phyloP scores from a whole-genome alignment of 2,888 invertebrate genomes.

The Aproaerema taeniolella region DNA sequence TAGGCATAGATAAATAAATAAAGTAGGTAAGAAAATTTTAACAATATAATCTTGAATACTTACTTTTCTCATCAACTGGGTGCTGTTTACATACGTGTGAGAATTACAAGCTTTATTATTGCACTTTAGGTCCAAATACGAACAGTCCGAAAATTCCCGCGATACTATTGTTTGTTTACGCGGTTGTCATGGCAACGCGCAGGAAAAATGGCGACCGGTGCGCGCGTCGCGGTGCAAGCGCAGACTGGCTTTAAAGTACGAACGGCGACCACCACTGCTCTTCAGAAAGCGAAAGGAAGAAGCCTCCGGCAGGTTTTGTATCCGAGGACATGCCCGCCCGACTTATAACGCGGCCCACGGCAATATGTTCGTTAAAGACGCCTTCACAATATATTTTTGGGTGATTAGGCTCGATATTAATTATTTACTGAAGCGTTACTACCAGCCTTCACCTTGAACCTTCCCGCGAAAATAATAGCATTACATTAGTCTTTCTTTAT shows the following conservation, averaged over 20 bases:
- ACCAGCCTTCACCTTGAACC: constrained; percentile 27
- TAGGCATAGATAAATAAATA: no score
- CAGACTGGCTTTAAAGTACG: constrained; percentile 56
- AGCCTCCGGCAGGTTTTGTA: constrained; percentile 62
- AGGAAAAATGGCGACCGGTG: constrained; percentile 58
- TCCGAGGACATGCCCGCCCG: constrained; percentile 49
- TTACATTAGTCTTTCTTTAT: no score
- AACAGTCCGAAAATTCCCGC: constrained; percentile 22
- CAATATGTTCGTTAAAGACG: constrained; percentile 12
- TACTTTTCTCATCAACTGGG: constrained; percentile 9
- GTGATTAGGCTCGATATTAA: constrained; percentile 12
- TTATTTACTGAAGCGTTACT: constrained; percentile 8
- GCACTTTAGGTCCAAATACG: constrained; percentile 18
- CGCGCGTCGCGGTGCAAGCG: constrained; percentile 60
- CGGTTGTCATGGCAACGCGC: constrained; percentile 69
- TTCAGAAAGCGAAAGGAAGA: constrained; percentile 69
- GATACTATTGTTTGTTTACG: constrained; percentile 47
- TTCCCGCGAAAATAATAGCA: no score
- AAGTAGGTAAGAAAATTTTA: no score
- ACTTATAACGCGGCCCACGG: constrained; percentile 12
- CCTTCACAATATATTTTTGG: constrained; percentile 15
- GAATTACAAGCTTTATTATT: constrained; percentile 5
- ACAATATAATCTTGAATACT: no score
- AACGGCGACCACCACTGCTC: constrained; percentile 56
- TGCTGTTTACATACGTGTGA: constrained; percentile 11